Base-by-base conservation (phyloP, 37 sponge, comb jelly and placozoan genomes). In the Spongilla lacustris region DNA sequence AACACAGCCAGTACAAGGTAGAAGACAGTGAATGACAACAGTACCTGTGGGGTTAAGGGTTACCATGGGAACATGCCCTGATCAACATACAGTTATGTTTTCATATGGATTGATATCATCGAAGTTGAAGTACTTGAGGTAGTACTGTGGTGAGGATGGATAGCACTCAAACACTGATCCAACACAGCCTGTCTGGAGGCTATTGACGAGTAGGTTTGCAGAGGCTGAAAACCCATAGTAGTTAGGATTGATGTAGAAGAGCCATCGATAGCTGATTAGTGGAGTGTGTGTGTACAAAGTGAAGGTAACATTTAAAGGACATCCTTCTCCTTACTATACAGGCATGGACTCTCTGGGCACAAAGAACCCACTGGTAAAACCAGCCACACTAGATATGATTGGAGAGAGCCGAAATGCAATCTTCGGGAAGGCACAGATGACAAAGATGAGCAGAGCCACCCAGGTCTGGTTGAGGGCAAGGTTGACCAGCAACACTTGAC, bases 281-380 rank as follows among this genome's bases (percentile, higher is more conserved):
- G 77, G 13, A 24, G 34, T n/a, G 19, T 23, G 49, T 49, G 46
- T 46, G 46, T 21, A 73, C 29, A 77, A 36, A 77, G n/a, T 77
- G 1, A 27, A 73, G 19, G 31, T 74, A 33, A 3, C 31, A 24
- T 41, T 24, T 30, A 32, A 24, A 21, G 26, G 29, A 35, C n/a
- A 34, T 81, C 31, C n/a, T 75, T 5, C 17, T 73, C 75, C 88
- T 78, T 91, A 93, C 91, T 72, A 84, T 73, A 76, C 76, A 25
- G 75, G 78, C 79, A 95, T 88, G 5, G 69, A 71, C 0, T 76
- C 67, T 17, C 77, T 66, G 33, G 95, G 95, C 9, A 95, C 78
- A 73, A 97, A 95, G 88, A 97, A 97, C 11, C 98, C 98, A 79
- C 95, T 90, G 37, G 94, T 91, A 84, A 97, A 97, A 21, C 98